phyloP scores from a whole-genome alignment of 2,797 vertebrate species.

The Botia kubotai region DNA sequence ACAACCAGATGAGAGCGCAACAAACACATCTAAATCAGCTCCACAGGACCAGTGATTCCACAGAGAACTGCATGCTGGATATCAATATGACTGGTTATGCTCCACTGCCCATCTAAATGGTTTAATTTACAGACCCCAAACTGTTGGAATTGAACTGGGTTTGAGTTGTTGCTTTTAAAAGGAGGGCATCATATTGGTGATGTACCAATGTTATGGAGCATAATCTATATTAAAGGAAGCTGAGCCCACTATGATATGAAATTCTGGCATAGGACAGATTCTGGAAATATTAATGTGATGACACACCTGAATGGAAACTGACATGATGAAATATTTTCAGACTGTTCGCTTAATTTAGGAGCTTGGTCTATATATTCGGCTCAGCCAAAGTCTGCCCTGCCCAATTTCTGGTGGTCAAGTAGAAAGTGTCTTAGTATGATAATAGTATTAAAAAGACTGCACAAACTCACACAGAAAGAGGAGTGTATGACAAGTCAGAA shows the following conservation, averaged over 20 bases:
- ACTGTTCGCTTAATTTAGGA: constrained; percentile 31
- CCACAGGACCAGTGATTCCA: constrained; percentile 70
- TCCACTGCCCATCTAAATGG: constrained; percentile 52
- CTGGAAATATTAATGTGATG: constrained; percentile 45
- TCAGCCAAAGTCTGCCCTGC: constrained; percentile 42
- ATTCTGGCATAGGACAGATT: constrained; percentile 41
- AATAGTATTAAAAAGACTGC: constrained; percentile 33
- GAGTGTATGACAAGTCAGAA: constrained; percentile 47
- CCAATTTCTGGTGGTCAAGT: constrained; percentile 37
- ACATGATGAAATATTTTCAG: constrained; percentile 39
- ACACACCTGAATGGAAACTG: constrained; percentile 42
- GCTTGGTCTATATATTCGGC: constrained; percentile 36
- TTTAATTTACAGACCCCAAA: constrained; percentile 58
- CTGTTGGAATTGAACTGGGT: constrained; percentile 44
- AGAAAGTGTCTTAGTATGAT: constrained; percentile 39
- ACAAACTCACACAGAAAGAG: constrained; percentile 41
- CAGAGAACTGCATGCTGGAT: constrained; percentile 38
- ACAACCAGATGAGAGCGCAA: constrained; percentile 54
- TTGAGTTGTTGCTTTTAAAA: constrained; percentile 48
- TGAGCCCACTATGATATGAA: constrained; percentile 31
- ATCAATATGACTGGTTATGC: constrained; percentile 44
- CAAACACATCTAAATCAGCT: constrained; percentile 59
- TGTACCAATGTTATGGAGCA: constrained; percentile 36
- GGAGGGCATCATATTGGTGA: constrained; percentile 40
- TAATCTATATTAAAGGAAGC: constrained; percentile 41